Evolutionary conservation across 1,140 invertebrate species (phyloP).

Genomic region (Trichomalopsis sarcophagae): DNA sequence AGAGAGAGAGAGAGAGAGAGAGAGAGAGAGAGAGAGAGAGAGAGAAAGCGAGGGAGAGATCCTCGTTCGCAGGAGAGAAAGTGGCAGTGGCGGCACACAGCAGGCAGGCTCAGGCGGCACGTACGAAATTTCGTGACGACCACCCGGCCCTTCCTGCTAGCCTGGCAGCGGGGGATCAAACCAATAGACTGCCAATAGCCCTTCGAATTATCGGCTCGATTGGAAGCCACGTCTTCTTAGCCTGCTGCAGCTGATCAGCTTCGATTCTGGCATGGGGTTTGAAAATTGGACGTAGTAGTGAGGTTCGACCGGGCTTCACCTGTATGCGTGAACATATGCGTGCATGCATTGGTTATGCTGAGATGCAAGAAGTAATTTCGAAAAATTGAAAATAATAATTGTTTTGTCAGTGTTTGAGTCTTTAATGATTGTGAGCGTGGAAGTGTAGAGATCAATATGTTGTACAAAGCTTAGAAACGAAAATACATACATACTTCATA

Average conservation of each 20-base stretch:
- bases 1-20: constrained; percentile 8
- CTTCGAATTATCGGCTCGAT: constrained; percentile 71
- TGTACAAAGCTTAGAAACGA: too few species aligned
- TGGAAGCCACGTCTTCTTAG: constrained; percentile 52
- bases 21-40: constrained; percentile 14
- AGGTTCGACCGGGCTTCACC: too few species aligned
- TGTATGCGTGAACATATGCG: too few species aligned
- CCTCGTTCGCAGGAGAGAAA: constrained; percentile 5
- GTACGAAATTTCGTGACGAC: constrained; percentile 66
- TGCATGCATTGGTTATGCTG: too few species aligned
- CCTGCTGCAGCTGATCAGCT: neutral
- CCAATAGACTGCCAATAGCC: constrained; percentile 75
- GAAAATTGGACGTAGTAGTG: too few species aligned
- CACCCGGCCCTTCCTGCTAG: constrained; percentile 63
- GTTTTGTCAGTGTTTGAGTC: too few species aligned
- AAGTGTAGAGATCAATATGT: too few species aligned
- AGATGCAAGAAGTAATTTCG: too few species aligned
- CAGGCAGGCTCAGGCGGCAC: constrained; percentile 6
- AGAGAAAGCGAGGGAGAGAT: constrained; percentile 25
- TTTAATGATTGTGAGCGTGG: too few species aligned
- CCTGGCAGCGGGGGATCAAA: constrained; percentile 72
- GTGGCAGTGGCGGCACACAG: neutral
- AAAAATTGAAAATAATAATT: too few species aligned
- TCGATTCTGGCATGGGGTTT: too few species aligned
- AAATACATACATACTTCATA: too few species aligned